Base-by-base conservation (phyloP, 37 sponge, comb jelly and placozoan species). In the Dysidea cf. avara region DNA sequence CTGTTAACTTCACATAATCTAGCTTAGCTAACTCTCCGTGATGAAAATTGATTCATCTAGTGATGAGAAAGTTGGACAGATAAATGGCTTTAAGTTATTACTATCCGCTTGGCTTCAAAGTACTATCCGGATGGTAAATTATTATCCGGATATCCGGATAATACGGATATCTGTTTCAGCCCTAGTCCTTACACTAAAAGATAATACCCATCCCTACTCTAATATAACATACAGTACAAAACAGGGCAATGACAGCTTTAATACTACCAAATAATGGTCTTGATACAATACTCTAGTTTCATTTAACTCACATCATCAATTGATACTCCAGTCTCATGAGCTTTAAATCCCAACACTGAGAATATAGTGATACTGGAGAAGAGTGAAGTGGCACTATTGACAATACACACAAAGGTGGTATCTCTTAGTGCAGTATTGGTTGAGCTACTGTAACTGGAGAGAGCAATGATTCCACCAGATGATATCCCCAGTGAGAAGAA, bases 401-500 rank as follows among this genome's bases (percentile, higher is more conserved):
- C 73, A 17, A 94, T 39, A 38, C 93, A 73, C 26, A 98, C 91
- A 36, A 87, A 68, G 28, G 95, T 48, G 18, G 93, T 69, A 65
- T 95, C 90, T 24, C 58, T 39, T 37, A 94, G 77, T 0, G 80
- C 72, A 29, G 85, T 86, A 66, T 77, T 79, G 53, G 65, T 76
- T 34, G 78, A 89, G 32, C 82, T 80, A 39, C 72, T 84, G 77
- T 98, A 89, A 68, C 93, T 95, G 39, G 96, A 73, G n/a, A 92
- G 86, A 18, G 90, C 88, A 20, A 98, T 83, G 0, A 95, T 81
- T 7, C 87, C 87, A 13, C 99, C 99, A 49, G 79, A 56, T 7
- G 90, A 88, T 13, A 95, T 66, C 24, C 99, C 90, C 21, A 94
- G 87, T 0, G 96, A 92, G 78, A 90, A 98, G 75, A 95, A 98